Base-by-base conservation (phyloP, 2,888 invertebrate species). In the Plemyria rubiginata region DNA sequence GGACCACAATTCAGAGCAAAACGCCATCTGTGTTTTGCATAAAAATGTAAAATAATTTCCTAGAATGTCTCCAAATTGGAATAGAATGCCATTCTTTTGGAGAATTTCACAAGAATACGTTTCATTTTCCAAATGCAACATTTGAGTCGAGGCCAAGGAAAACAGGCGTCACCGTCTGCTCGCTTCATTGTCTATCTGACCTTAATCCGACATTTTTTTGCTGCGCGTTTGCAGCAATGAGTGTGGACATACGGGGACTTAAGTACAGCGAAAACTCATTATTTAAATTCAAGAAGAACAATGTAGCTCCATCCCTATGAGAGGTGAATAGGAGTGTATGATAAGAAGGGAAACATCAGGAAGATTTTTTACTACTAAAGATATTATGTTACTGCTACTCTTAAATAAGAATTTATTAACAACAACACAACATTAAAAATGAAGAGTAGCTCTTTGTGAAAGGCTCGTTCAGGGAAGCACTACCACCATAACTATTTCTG, bases 201-300 rank as follows among this genome's bases (percentile, higher is more conserved):
- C 85, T 86, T 87, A 86, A 87, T 86, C 80, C 68, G 75, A 72
- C 74, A 76, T 78, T 86, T 84, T 67, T 86, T 84, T 81, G 77
- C 75, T 76, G 78, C 76, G 79, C 75, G 77, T 78, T 81, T 83
- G 79, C 80, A 80, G 74, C 68, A 61, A 60, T 61, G 12, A 55
- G 41, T 62, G 70, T 40, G 59, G 67, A 78, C 63, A 79, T 68
- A 84, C 75, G 70, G 57, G 12, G 7, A 7, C 11, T 5, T 46
- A 60, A 16, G 16, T 53, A 45, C 13, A 13, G 11, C 36, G 9
- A 12, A 38, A 51, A 29, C 40, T 40, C 22, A 22, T 22, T 22
- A 22, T 22, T 22, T 22, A 22, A 22, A 22, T 22, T 22, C 22
- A 3, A 22, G 22, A 22, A 22, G 22, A 22, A 22, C 22, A 22